Base-by-base conservation (phyloP, 2,113 vertebrate species). In the Seriola quinqueradiata region DNA sequence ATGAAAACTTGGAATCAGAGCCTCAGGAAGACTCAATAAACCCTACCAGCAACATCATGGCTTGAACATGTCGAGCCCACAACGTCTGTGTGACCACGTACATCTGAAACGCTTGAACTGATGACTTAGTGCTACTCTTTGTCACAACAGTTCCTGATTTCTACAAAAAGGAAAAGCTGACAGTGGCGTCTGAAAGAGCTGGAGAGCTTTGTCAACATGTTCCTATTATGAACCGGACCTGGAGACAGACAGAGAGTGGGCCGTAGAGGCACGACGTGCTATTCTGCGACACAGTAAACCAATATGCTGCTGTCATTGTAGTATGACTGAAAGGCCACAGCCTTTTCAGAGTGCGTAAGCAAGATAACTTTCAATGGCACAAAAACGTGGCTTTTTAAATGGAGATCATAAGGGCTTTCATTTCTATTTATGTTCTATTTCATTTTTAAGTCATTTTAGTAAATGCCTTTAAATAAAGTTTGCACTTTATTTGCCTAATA, bases 81-180 rank as follows among this genome's bases (percentile, higher is more conserved):
- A 3, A 42, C n/a, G 36, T 65, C 65, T 60, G 50, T 25, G 28
- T 63, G 58, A 75, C 25, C 55, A 48, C 42, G 50, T 55, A 23
- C 34, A 59, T 14, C 46, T 60, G 8, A 76, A 79, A 79, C 69
- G 48, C 60, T 59, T 86, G 69, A 84, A 90, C 42, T 83, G 85
- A 86, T 84, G 79, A 86, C 77, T 79, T 61, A 2, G 74, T 79
- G 70, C 42, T 58, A 28, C 69, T 73, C 77, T 87, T 81, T 83
- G 82, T 81, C 55, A 42, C 6, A 50, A 72, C 13, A 3, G 46
- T 61, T 72, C 81, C 76, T 80, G 77, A 57, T 72, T 75, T 21
- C 38, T 61, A 71, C 50, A 83, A 82, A 65, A 87, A 40, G 66
- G n/a, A 80, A 84, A 81, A 79, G 81, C 83, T 86, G 83, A 89